Evolutionary conservation across 1,140 invertebrate species (phyloP), one percentile per base, ranked within the genome.

Genomic region (Drosophila parabipectinata): DNA sequence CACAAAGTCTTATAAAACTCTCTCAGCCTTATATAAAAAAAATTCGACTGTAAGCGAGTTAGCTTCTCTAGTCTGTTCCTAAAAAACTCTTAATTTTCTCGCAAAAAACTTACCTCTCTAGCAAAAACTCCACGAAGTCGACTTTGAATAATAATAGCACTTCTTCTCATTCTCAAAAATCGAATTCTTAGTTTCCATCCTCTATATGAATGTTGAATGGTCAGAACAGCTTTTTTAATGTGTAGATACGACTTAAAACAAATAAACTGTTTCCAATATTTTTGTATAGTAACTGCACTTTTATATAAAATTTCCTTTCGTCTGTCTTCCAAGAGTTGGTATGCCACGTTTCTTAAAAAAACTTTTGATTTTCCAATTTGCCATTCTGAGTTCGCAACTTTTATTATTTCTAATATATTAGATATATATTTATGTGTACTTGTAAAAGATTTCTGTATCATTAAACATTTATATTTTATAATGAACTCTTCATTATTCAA

Each of bases 351-450:
- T 53, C 97, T 93, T 68, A 99, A 93, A 92, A 99, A 98, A 44
- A 99, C 95, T 93, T 98, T 98, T 1, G 95, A 96, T 91, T 96
- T 96, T 5, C 98, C 98, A 56, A 98, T 95, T 92, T 99, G 97
- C 97, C 97, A 98, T 91, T 98, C 96, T 9, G 93, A 95, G 6
- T 92, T 91, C 1, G 94, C 93, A n/a, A 97, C 92, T 34, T 94
- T 92, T 48, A 95, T 93, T 28, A 88, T 91, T 61, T 94, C 92
- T 44, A 97, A 93, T 32, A 96, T 85, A 62, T 81, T 14, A 9
- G 37, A 72, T 67, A 90, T 80, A 61, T 81, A 73, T 45, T 77
- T 62, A 34, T 56, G 50, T 1, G 37, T 54, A 34, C n/a, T 59
- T 26, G 56, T 21, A 48, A 50, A 67, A 8, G 73, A 69, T 21